Evolutionary conservation across 64 coral and sea anemone genomes (phyloP).

Genomic region (Pocillopora damicornis): DNA sequence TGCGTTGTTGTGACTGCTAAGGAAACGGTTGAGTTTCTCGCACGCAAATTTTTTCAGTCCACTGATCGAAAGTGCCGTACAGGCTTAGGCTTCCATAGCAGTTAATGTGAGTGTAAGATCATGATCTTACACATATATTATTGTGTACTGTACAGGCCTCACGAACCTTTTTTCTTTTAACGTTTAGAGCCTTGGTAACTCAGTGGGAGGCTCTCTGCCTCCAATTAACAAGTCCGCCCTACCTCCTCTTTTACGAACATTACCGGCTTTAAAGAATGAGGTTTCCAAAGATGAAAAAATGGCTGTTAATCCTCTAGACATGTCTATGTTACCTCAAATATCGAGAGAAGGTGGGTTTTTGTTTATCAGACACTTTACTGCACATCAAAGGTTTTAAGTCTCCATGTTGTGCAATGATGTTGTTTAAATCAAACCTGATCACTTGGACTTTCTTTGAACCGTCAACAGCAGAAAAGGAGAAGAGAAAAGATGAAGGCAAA

Average conservation of each 20-base stretch:
- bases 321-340: slow-evolving; percentile 80
- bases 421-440: no score
- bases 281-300: slow-evolving; percentile 29
- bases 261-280: slow-evolving; percentile 49
- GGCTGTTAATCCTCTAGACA: slow-evolving; percentile 68
- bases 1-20: no score
- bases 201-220: slow-evolving; percentile 70
- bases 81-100: no score
- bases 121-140: no score
- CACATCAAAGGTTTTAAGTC: no score
- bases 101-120: not conserved
- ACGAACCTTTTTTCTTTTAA: slow-evolving; percentile 7
- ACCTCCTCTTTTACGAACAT: slow-evolving; percentile 52
- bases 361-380: no score
- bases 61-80: no score
- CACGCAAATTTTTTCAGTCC: no score
- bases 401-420: no score
- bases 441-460: not conserved
- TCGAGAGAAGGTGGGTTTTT: slow-evolving; percentile 6
- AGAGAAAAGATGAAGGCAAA: not conserved
- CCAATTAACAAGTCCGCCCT: slow-evolving; percentile 85
- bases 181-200: slow-evolving; percentile 53
- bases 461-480: not conserved
- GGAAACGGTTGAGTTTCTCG: no score
- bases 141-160: not conserved